A percentile compares a stretch with the other conserved stretches of the same genome.
Conservation (phyloP, 2,888 invertebrate genomes). For the Bombylius major region DNA sequence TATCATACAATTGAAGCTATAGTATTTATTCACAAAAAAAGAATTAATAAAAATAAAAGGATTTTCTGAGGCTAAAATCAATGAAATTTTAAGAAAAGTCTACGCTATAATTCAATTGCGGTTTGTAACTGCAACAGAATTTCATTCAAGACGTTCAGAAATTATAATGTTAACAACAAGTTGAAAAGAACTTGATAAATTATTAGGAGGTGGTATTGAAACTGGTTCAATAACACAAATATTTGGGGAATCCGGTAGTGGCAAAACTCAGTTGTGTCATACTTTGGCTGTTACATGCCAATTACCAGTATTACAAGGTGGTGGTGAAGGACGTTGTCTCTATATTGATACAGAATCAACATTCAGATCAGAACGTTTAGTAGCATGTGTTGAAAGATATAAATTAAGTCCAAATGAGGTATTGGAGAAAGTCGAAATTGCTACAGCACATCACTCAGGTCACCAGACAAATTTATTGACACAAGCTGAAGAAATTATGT, state of each 20-base stretch:
- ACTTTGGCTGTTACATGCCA: too few species aligned
- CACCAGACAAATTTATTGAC: slow-evolving; percentile 87
- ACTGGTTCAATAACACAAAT: too few species aligned
- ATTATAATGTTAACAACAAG: slow-evolving; percentile 92
- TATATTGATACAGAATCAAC: slow-evolving; percentile 98
- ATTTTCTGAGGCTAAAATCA: slow-evolving; percentile 94
- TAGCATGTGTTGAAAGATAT: slow-evolving; percentile 85
- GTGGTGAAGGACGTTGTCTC: slow-evolving; percentile 95
- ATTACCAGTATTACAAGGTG: too few species aligned
- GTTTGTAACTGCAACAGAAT: slow-evolving; percentile 94
- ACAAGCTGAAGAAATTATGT: slow-evolving; percentile 96
- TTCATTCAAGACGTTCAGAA: slow-evolving; percentile 89
- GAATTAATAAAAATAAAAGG: slow-evolving; percentile 80
- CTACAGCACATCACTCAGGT: slow-evolving; percentile 93
- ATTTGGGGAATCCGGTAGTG: slow-evolving; percentile 96
- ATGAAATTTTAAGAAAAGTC: slow-evolving; percentile 83
- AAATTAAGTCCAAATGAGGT: slow-evolving; percentile 79
- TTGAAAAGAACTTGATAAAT: slow-evolving; percentile 82
- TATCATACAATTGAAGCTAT: slow-evolving; percentile 91
- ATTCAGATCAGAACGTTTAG: slow-evolving; percentile 86
- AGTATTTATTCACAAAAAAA: slow-evolving; percentile 90
- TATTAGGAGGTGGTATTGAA: slow-evolving; percentile 92
- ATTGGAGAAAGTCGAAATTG: slow-evolving; percentile 93
- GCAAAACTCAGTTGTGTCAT: too few species aligned
- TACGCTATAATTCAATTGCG: slow-evolving; percentile 93